These are phyloP conservation scores for Ptychadena robeensis DNA, from an alignment of 2,797 vertebrate genomes.

Conservation along the genomic window DNA sequence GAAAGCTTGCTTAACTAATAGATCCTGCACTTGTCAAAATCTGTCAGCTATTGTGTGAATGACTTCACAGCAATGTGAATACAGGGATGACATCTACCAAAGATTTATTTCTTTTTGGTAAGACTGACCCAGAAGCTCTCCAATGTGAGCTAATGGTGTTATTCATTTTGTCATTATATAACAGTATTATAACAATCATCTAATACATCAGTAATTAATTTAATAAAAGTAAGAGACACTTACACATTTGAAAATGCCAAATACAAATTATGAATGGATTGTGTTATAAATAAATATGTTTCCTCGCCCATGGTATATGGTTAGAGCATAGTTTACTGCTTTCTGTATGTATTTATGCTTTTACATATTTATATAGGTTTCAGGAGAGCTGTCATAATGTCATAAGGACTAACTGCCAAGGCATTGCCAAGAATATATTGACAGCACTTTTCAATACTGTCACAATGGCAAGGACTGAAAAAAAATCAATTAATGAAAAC, in stretches of 20 bases:
- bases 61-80: not conserved
- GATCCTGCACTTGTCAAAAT: not conserved
- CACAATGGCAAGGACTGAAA: not conserved
- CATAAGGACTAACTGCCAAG: conserved; percentile 21
- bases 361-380: conserved; percentile 38
- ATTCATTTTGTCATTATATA: not conserved
- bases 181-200: not conserved
- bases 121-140: not conserved
- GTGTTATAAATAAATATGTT: not conserved
- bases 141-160: not conserved
- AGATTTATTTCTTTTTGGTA: not conserved
- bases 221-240: not conserved
- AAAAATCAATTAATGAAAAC: not conserved
- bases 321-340: not conserved
- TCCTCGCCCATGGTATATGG: not conserved
- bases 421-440: conserved; percentile 9
- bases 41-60: not conserved
- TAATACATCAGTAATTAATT: not conserved
- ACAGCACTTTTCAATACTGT: conserved; percentile 32
- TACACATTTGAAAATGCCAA: not conserved
- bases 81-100: not conserved
- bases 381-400: conserved; percentile 27
- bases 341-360: not conserved
- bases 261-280: not conserved
- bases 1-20: conserved; percentile 1